Evolutionary conservation across 1,140 invertebrate species (phyloP).

Genomic region (Manduca sexta): DNA sequence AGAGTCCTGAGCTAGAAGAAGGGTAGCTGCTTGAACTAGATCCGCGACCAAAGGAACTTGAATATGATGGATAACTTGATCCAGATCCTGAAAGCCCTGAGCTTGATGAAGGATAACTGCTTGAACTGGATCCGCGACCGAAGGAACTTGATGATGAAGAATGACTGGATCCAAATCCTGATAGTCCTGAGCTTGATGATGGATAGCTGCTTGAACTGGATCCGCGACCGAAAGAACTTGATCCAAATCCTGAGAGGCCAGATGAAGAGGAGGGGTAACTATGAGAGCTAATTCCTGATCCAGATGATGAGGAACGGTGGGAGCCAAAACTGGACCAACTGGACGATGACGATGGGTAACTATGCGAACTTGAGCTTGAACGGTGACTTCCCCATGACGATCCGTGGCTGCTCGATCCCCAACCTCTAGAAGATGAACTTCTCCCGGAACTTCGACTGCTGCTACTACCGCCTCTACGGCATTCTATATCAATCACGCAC

Average conservation of each 20-base stretch:
- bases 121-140: too few relatives aligned
- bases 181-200: conserved; percentile 2
- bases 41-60: conserved; percentile 15
- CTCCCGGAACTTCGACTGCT: conserved; percentile 4
- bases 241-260: conserved; percentile 9
- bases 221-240: background rate
- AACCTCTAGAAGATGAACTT: conserved; percentile 9
- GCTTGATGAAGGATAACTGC: conserved; percentile 3
- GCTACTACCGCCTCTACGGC: conserved; percentile 11
- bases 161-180: conserved; percentile 1
- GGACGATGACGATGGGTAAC: conserved; percentile 12
- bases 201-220: conserved; percentile 1
- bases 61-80: too few relatives aligned
- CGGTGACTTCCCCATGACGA: conserved; percentile 13
- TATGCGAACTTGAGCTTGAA: conserved; percentile 7
- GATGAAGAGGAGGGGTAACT: conserved; percentile 13
- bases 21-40: conserved; percentile 4
- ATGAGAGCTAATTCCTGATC: background rate
- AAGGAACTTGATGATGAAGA: conserved; percentile 3
- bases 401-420: conserved; percentile 10
- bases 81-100: conserved; percentile 6
- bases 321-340: conserved; percentile 13
- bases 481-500: conserved; percentile 13
- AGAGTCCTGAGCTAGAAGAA: conserved; percentile 9
- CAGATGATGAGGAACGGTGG: background rate